Evolutionary conservation across 2,113 vertebrate species (phyloP).

Genomic region (Copsychus sechellarum): DNA sequence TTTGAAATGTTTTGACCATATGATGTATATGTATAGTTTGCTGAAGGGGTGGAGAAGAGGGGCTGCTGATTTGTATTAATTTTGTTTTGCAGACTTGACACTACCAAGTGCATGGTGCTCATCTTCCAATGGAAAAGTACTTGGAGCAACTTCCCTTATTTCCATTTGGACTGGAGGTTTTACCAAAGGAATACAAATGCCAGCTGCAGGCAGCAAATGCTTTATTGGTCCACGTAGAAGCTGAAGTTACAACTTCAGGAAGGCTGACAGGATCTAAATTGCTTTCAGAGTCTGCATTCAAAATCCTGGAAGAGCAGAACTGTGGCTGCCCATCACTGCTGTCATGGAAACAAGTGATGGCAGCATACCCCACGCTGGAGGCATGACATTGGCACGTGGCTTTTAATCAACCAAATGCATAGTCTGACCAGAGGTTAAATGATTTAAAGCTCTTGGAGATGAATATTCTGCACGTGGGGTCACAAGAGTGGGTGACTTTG

Average conservation of each 20-base stretch:
- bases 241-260: neutral
- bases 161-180: neutral
- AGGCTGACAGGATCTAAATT: neutral
- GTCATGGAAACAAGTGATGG: neutral
- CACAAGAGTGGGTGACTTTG: neutral
- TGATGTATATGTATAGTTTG: neutral
- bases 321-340: neutral
- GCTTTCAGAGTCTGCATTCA: neutral
- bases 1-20: neutral
- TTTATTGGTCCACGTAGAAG: constrained; percentile 9
- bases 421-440: neutral
- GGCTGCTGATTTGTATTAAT: neutral
- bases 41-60: neutral
- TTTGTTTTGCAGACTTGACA: constrained; percentile 31
- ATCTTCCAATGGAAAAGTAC: neutral
- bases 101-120: neutral
- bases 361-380: neutral
- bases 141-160: constrained; percentile 13
- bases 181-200: neutral
- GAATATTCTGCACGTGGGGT: neutral
- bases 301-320: neutral
- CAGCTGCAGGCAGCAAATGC: neutral
- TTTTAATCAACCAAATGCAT: neutral
- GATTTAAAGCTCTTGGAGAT: neutral
- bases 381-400: neutral